These are phyloP conservation scores for Cheirogaleus major DNA, from an alignment of 2,797 vertebrate genomes.

Conservation along the genomic window DNA sequence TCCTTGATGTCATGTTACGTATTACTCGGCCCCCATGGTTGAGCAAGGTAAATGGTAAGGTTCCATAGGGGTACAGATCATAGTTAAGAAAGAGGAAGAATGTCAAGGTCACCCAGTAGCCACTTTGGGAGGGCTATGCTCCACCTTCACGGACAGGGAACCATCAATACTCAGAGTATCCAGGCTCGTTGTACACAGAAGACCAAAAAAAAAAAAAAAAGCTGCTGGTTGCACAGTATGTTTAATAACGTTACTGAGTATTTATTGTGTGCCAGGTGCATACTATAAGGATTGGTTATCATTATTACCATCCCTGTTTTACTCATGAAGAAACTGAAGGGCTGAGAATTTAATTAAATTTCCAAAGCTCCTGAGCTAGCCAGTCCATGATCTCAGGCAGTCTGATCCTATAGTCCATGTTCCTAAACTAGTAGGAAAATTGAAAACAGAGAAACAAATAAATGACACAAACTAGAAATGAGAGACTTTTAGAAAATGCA, in stretches of 20 bases:
- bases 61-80: background rate
- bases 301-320: background rate
- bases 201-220: background rate
- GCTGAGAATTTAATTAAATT: background rate
- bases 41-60: background rate
- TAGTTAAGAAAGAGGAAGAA: background rate
- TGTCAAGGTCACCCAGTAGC: background rate
- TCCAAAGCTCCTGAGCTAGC: background rate
- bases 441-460: background rate
- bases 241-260: background rate
- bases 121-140: background rate
- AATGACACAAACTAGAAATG: background rate
- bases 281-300: background rate
- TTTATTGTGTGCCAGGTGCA: background rate
- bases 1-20: background rate
- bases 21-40: background rate
- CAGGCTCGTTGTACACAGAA: background rate
- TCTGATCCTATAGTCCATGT: background rate
- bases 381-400: background rate
- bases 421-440: background rate
- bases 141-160: background rate
- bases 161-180: background rate
- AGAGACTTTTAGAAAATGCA: background rate
- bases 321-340: background rate
- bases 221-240: background rate